These are phyloP conservation scores for Chaitophorus viminalis DNA, from an alignment of 2,888 invertebrate species.

Conservation along the genomic window DNA sequence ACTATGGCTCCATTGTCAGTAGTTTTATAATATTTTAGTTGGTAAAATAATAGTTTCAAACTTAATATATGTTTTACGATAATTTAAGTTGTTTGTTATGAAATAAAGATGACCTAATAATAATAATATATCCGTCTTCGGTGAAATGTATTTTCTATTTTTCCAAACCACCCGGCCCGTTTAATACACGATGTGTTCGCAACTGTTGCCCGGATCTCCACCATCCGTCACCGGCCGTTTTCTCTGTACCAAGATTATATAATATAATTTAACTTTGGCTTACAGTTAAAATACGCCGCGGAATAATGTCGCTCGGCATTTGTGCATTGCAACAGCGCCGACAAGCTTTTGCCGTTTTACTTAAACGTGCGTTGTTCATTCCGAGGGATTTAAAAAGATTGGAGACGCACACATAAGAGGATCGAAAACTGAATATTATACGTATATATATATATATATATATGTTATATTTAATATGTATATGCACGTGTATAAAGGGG, in stretches of 20 bases:
- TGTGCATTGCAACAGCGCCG: not conserved
- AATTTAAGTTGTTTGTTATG: no score
- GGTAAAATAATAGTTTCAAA: no score
- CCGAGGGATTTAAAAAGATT: conserved; percentile 21
- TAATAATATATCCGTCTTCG: no score
- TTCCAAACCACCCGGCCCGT: not conserved
- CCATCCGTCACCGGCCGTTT: not conserved
- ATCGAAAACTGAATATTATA: conserved; percentile 21
- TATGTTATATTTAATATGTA: no score
- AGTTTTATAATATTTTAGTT: no score
- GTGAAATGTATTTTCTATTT: not conserved
- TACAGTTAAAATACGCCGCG: not conserved
- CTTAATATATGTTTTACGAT: no score
- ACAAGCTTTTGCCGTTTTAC: conserved; percentile 5
- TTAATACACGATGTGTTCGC: not conserved
- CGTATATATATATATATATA: no score
- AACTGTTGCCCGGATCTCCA: not conserved
- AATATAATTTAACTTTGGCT: not conserved
- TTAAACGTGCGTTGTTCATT: conserved; percentile 1
- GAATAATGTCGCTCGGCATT: not conserved
- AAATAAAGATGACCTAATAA: no score
- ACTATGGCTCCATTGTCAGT: no score
- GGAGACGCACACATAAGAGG: conserved; percentile 26
- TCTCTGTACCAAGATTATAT: not conserved
- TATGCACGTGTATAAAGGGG: not conserved